Percentiles rank a stretch among this genome's conserved stretches.
Evolutionary conservation across 2,888 invertebrate genomes (phyloP).

Genomic region (Pasiphila rectangulata): DNA sequence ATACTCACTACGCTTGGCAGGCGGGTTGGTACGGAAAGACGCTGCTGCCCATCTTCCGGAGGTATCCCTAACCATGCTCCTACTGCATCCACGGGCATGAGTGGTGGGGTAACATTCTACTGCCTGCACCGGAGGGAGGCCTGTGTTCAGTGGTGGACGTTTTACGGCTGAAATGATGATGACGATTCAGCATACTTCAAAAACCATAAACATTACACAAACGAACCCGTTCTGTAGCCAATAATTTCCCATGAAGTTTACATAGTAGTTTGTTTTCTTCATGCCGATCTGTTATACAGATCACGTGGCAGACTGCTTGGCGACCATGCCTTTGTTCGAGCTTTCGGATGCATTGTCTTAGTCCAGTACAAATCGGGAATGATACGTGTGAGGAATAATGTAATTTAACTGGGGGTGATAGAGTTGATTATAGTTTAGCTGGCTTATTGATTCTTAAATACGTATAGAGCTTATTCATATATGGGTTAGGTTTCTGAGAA

Average conservation of each 20-base stretch:
- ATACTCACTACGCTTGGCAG: no score
- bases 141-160: no score
- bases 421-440: conserved; percentile 11
- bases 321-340: conserved; percentile 45
- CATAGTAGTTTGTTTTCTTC: conserved; percentile 8
- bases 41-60: no score
- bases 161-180: no score
- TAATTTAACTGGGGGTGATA: conserved; percentile 10
- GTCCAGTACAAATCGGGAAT: conserved; percentile 21
- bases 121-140: no score
- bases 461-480: no score
- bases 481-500: neutral
- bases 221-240: neutral
- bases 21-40: no score
- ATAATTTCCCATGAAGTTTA: conserved; percentile 7
- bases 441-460: neutral
- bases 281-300: conserved; percentile 20
- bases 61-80: no score
- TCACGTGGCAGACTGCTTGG: conserved; percentile 44
- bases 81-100: no score
- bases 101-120: no score
- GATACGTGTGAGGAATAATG: conserved; percentile 16
- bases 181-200: no score
- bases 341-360: conserved; percentile 21
- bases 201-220: neutral